A percentile compares a stretch with the other conserved stretches of the same genome.
These are phyloP conservation scores for Drosophila guanche DNA, from an alignment of 1,140 invertebrate genomes.

Conservation along the genomic window DNA sequence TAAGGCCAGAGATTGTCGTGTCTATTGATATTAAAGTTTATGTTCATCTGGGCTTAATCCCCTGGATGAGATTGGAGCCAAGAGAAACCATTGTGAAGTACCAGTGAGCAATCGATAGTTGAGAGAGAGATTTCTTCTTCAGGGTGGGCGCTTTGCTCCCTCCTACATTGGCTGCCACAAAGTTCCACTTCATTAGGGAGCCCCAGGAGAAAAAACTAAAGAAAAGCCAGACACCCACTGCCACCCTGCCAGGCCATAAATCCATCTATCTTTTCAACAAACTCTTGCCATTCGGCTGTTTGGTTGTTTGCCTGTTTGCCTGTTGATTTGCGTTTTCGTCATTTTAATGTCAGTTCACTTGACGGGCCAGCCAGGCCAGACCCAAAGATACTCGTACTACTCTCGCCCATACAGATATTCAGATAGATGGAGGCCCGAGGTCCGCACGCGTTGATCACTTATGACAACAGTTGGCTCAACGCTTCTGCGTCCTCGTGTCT, in stretches of 20 bases:
- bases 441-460: conserved; percentile 75
- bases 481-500: conserved; percentile 14
- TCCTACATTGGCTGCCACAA: too few species aligned
- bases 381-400: too few species aligned
- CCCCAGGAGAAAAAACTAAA: conserved; percentile 28
- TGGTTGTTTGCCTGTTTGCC: conserved; percentile 64
- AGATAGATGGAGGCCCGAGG: conserved; percentile 36
- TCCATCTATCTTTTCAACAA: conserved; percentile 81
- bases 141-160: too few species aligned
- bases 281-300: conserved; percentile 39
- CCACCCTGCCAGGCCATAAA: conserved; percentile 56
- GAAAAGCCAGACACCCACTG: conserved; percentile 51
- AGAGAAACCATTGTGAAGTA: neutral
- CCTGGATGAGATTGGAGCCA: conserved; percentile 7
- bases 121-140: too few species aligned
- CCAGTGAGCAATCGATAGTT: too few species aligned
- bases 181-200: too few species aligned
- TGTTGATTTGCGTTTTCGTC: conserved; percentile 82
- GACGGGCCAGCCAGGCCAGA: conserved; percentile 62
- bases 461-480: conserved; percentile 62
- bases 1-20: conserved; percentile 22
- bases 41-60: neutral
- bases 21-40: conserved; percentile 21
- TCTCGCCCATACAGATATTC: conserved; percentile 18
- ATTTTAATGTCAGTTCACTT: conserved; percentile 80